Evolutionary conservation across 2,888 invertebrate genomes (phyloP).

Genomic region (Leucophenga maculata): DNA sequence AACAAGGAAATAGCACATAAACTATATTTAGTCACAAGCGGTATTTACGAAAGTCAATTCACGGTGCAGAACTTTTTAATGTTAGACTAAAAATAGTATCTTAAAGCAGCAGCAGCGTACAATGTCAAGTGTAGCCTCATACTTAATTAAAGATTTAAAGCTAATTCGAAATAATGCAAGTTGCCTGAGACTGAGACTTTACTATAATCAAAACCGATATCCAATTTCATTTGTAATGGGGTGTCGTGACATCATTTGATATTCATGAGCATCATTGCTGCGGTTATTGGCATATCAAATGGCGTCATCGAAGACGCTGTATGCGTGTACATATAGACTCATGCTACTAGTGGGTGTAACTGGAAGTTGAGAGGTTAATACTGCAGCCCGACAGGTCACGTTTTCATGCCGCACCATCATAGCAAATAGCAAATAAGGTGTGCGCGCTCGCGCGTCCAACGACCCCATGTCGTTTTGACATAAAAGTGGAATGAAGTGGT

Average conservation of each 20-base stretch:
- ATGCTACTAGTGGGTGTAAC: neutral
- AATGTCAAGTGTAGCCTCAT: no score
- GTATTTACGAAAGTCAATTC: no score
- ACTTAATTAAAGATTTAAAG: neutral
- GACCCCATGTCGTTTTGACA: neutral
- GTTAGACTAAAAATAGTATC: no score
- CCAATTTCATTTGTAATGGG: conserved; percentile 18
- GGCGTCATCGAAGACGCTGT: neutral
- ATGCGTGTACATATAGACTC: conserved; percentile 17
- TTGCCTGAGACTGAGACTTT: no score
- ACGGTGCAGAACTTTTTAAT: no score
- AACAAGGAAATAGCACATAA: conserved; percentile 18
- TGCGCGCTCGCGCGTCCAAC: conserved; percentile 42
- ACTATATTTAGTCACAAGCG: conserved; percentile 4
- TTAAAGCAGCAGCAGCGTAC: no score
- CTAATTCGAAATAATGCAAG: no score
- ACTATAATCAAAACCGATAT: conserved; percentile 58
- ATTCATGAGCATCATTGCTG: conserved; percentile 49
- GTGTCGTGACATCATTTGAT: conserved; percentile 51
- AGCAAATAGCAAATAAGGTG: conserved; percentile 51
- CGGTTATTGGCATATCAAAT: conserved; percentile 24
- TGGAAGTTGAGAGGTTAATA: neutral
- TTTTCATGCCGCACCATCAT: conserved; percentile 41
- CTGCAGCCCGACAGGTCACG: conserved; percentile 43
- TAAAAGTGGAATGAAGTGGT: neutral